A percentile compares a stretch with the other conserved stretches of the same genome.
Evolutionary conservation across 2,113 vertebrate species (phyloP).

Genomic region (Thalassoma bifasciatum): DNA sequence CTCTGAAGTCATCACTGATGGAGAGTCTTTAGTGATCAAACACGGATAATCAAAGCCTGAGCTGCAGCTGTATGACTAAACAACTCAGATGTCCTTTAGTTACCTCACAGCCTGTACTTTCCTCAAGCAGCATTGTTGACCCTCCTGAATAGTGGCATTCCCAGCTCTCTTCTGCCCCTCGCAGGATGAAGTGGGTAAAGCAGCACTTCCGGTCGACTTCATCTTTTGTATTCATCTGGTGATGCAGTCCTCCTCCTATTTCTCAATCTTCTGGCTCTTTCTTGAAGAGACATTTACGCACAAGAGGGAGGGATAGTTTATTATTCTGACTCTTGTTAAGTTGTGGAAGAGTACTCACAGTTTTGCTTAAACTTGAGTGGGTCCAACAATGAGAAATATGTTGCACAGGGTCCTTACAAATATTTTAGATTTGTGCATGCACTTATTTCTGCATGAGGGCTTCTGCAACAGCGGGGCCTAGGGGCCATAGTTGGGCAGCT

Average conservation of each 20-base stretch:
- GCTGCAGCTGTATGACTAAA: conserved; percentile 40
- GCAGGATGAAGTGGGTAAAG: conserved; percentile 45
- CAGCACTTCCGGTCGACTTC: conserved; percentile 75
- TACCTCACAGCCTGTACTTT: conserved; percentile 42
- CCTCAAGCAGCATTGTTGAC: neutral
- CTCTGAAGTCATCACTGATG: neutral
- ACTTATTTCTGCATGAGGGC: neutral
- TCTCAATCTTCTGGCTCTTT: conserved; percentile 34
- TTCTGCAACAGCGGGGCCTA: neutral
- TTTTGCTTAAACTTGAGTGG: neutral
- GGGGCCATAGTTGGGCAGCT: neutral
- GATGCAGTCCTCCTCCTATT: conserved; percentile 64
- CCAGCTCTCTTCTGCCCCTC: conserved; percentile 71
- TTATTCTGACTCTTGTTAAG: conserved; percentile 3
- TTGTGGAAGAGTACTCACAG: neutral
- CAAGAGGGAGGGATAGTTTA: conserved; percentile 1
- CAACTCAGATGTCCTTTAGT: conserved; percentile 34
- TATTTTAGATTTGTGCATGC: neutral
- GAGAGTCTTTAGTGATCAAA: conserved; percentile 26
- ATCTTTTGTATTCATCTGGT: conserved; percentile 60
- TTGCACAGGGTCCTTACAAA: neutral
- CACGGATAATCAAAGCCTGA: conserved; percentile 27
- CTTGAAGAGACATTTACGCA: conserved; percentile 44
- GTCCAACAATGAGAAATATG: neutral
- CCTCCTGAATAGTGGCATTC: conserved; percentile 6